phyloP scores from a whole-genome alignment of 2,888 invertebrate genomes.

The Chelonus formosanus region DNA sequence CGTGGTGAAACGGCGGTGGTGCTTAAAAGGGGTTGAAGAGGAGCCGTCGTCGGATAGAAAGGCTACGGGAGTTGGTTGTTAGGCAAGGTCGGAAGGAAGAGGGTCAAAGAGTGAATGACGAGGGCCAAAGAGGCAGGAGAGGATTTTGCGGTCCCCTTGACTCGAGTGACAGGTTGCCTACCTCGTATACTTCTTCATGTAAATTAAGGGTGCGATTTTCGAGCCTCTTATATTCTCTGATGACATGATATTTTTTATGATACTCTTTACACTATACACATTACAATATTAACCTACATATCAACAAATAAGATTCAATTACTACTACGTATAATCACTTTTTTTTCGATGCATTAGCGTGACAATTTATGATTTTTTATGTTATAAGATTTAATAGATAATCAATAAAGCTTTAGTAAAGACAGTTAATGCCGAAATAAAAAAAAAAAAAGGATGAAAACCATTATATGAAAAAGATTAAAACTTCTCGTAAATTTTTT shows the following conservation, averaged over 20 bases:
- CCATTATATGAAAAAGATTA: conserved; percentile 59
- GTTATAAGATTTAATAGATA: too few species aligned
- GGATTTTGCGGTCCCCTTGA: conserved; percentile 36
- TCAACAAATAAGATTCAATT: too few species aligned
- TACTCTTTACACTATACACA: neutral
- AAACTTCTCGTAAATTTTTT: conserved; percentile 60
- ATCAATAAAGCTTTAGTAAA: too few species aligned
- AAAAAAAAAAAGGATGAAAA: conserved; percentile 54
- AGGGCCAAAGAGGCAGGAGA: conserved; percentile 5
- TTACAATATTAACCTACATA: too few species aligned
- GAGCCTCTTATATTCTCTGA: conserved; percentile 1
- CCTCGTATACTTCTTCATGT: conserved; percentile 46
- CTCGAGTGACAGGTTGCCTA: conserved; percentile 23
- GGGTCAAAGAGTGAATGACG: conserved; percentile 29
- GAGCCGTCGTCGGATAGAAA: conserved; percentile 30
- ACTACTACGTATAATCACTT: too few species aligned
- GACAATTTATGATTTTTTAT: too few species aligned
- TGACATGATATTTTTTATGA: conserved; percentile 20
- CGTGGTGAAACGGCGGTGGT: conserved; percentile 29
- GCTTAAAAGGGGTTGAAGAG: conserved; percentile 39
- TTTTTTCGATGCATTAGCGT: too few species aligned
- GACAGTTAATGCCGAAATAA: too few species aligned
- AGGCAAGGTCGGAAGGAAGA: conserved; percentile 32
- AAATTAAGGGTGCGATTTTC: conserved; percentile 55
- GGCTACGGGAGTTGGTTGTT: conserved; percentile 30